Evolutionary conservation across 2,113 vertebrate genomes (phyloP), one percentile per base, ranked within the genome.

Genomic region (Zosterops pallidus): DNA sequence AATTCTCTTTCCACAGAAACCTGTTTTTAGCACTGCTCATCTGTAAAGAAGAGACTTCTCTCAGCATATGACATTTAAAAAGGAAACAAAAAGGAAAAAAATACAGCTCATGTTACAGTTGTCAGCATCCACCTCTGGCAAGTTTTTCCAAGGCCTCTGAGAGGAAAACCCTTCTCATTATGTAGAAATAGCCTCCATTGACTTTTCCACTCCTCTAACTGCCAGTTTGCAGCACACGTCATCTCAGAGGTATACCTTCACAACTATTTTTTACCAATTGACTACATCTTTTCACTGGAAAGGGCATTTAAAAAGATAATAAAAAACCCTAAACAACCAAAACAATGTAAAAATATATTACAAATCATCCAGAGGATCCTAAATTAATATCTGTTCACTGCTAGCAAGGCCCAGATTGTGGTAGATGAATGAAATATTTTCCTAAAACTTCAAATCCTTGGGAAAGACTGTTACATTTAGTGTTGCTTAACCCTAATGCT

Each of bases 21-120:
- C 82, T 71, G 65, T 31, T 94, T 94, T 94, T 90, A 92, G 84
- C 63, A 93, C 59, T 80, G 57, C 39, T 29, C 53, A 50, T 81
- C 69, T 52, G 53, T 75, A 83, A 76, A 91, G 75, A 76, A 68
- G 46, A 93, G 49, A 33, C 72, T 71, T 76, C 53, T 92, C 65
- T 57, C 20, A 35, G 41, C 29, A 16, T 62, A 60, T 72, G 82
- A 92, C 86, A 96, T 84, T 95, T 94, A n/a, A 87, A 95, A 91
- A 92, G 47, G 71, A 90, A 97, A 89, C 67, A 87, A 84, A 94
- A 90, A 91, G 37, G 75, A 71, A 81, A 92, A 96, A 96, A 96
- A 91, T 90, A 89, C 68, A 80, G 80, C 69, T 93, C 12, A n/a
- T 24, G 39, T 87, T 95, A 95, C 26, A 19, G 83, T 89, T 86